Percentiles rank a stretch among this genome's conserved stretches.
phyloP scores from a whole-genome alignment of 2,113 vertebrate species.

The Chionodraco myersi region DNA sequence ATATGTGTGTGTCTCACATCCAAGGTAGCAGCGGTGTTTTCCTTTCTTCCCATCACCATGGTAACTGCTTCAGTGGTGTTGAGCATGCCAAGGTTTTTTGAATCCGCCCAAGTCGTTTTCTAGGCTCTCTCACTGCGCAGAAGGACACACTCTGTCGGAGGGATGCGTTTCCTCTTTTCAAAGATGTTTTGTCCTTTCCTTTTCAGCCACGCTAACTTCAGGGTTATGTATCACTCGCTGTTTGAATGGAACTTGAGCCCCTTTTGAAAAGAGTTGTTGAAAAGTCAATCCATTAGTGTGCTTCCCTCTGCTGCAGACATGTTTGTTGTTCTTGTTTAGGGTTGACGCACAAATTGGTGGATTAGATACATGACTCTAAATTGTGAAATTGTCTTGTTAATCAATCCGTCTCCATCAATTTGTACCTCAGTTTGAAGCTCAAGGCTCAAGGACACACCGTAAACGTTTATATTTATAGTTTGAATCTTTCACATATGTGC shows the following conservation, averaged over 20 bases:
- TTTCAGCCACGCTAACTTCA: not conserved
- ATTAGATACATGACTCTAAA: no score
- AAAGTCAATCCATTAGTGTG: not conserved
- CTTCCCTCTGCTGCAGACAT: not conserved
- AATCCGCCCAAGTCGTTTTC: conserved; percentile 11
- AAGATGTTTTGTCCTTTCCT: not conserved
- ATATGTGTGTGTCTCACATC: not conserved
- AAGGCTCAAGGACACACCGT: not conserved
- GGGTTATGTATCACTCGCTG: not conserved
- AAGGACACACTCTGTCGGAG: not conserved
- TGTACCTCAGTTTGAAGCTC: not conserved
- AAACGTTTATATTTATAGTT: not conserved
- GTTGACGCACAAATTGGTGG: not conserved
- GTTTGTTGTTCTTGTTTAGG: not conserved
- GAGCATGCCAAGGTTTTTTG: conserved; percentile 13
- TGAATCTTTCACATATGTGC: not conserved
- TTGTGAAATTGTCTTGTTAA: no score
- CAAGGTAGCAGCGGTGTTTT: conserved; percentile 18
- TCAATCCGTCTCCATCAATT: no score
- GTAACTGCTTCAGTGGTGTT: conserved; percentile 52
- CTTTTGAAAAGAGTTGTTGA: not conserved
- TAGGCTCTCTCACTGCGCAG: not conserved
- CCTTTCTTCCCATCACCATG: conserved; percentile 33
- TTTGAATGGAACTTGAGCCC: not conserved
- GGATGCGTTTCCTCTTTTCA: not conserved